These are phyloP conservation scores for Drosophila guanche DNA, from an alignment of 1,140 invertebrate genomes.

Conservation along the genomic window DNA sequence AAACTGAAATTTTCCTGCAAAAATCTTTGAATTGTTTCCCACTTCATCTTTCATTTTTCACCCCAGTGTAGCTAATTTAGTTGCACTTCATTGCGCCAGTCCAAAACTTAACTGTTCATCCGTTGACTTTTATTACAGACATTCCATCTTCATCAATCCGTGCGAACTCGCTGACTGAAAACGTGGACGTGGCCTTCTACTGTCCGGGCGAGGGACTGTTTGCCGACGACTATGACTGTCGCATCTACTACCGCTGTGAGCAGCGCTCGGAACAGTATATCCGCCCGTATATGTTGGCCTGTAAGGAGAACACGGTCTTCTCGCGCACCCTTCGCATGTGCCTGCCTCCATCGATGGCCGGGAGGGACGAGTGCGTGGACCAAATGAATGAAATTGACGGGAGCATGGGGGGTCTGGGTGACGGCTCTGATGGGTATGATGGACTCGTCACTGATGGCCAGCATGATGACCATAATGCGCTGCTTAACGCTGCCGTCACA, in stretches of 20 bases:
- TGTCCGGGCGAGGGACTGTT: conserved; percentile 87
- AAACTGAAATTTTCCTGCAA: too few species aligned
- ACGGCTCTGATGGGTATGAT: conserved; percentile 25
- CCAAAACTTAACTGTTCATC: conserved; percentile 17
- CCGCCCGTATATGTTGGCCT: conserved; percentile 83
- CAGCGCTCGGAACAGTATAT: conserved; percentile 83
- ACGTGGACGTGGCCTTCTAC: conserved; percentile 56
- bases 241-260: conserved; percentile 86
- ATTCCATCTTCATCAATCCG: conserved; percentile 54
- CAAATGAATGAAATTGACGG: conserved; percentile 75
- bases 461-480: conserved; percentile 51
- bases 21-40: too few species aligned
- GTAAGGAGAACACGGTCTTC: conserved; percentile 83
- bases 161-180: conserved; percentile 5
- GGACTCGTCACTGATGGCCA: conserved; percentile 63
- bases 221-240: conserved; percentile 86
- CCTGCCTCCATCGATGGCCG: conserved; percentile 73
- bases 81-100: conserved; percentile 27
- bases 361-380: conserved; percentile 73
- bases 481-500: conserved; percentile 59
- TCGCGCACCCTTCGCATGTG: conserved; percentile 71
- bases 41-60: too few species aligned
- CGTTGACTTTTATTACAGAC: conserved; percentile 57
- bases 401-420: conserved; percentile 21
- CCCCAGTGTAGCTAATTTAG: conserved; percentile 39